phyloP scores from a whole-genome alignment of 2,888 invertebrate species.

The Steinernema hermaphroditum region DNA sequence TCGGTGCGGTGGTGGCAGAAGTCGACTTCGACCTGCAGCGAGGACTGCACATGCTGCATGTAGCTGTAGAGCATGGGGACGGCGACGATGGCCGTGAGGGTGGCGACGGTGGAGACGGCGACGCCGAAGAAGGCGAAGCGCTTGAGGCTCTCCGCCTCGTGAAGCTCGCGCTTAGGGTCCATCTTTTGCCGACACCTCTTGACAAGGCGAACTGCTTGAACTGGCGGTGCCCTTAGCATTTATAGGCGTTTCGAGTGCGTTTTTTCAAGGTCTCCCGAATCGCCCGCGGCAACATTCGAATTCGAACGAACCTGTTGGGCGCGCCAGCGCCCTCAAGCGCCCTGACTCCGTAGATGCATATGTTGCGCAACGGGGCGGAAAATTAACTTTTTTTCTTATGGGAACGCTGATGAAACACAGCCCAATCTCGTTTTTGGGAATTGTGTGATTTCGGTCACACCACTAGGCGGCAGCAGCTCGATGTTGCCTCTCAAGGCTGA shows the following conservation, averaged over 20 bases:
- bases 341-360: background rate
- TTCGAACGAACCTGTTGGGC: background rate
- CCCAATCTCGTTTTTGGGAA: background rate
- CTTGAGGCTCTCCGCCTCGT: background rate
- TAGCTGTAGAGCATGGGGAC: too few relatives aligned
- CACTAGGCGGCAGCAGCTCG: background rate
- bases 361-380: conserved; percentile 2
- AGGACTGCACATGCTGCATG: too few relatives aligned
- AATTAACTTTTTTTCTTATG: background rate
- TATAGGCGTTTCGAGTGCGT: conserved; percentile 1
- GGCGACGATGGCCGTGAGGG: too few relatives aligned
- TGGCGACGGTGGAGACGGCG: too few relatives aligned
- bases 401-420: too few relatives aligned
- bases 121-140: too few relatives aligned
- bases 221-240: background rate
- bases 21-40: too few relatives aligned
- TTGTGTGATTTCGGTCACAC: background rate
- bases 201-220: background rate
- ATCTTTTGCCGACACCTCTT: background rate
- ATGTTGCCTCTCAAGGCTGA: background rate
- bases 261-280: background rate
- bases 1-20: too few relatives aligned
- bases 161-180: background rate
- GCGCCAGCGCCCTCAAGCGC: background rate
- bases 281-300: background rate